These are phyloP conservation scores for Neomorphus geoffroyi DNA, from an alignment of 2,797 vertebrate genomes.

Conservation along the genomic window DNA sequence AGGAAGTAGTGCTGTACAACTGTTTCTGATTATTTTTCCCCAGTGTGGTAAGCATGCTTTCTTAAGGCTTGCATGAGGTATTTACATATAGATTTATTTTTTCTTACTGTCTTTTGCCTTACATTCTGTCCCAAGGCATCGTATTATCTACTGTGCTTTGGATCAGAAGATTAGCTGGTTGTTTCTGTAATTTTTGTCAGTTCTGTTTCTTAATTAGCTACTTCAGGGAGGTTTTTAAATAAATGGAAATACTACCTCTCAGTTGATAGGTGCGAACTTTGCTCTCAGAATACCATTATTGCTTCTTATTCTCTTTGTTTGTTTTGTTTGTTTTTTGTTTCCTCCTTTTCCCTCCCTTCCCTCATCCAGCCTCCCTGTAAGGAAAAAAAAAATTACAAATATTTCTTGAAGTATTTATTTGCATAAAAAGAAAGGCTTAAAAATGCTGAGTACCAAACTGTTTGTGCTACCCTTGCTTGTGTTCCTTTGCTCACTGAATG, in stretches of 20 bases:
- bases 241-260: neutral
- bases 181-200: neutral
- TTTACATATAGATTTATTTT: neutral
- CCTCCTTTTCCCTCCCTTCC: neutral
- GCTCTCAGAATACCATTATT: neutral
- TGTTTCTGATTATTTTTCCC: conserved; percentile 15
- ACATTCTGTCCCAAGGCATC: neutral
- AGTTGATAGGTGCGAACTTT: neutral
- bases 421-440: neutral
- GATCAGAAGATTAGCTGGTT: neutral
- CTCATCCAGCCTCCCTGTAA: neutral
- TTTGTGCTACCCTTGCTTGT: neutral
- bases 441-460: neutral
- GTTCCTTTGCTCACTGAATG: neutral
- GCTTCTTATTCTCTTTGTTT: neutral
- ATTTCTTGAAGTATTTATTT: neutral
- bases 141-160: neutral
- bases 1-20: neutral
- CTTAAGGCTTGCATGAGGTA: neutral
- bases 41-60: neutral
- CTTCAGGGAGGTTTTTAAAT: neutral
- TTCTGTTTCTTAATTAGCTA: neutral
- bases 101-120: neutral
- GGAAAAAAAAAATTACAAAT: neutral
- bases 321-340: neutral